Base-by-base conservation (phyloP, 2,113 vertebrate genomes). In the Notarius quadriscutis region DNA sequence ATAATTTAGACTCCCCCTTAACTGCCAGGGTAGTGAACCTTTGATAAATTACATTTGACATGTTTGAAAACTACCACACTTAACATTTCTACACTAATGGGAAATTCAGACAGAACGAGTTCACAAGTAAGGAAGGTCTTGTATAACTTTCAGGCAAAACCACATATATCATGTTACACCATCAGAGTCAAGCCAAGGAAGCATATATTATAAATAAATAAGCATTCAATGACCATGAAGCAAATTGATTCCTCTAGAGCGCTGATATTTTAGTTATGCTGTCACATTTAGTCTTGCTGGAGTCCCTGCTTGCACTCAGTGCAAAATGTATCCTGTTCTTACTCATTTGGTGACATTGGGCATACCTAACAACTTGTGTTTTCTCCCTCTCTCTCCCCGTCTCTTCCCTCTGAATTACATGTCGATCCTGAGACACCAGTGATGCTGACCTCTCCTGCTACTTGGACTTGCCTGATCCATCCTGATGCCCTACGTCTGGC, bases 31-130 rank as follows among this genome's bases (percentile, higher is more conserved):
- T 34, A 34, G 34, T 41, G 34, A 41, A 50, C 41, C 7, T 83
- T 69, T 83, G n/a, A 72, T 15, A 27, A 84, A 77, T n/a, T 12
- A 53, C 2, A 0, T 53, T n/a, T 6, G 75, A 53, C 75, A 53
- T 53, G 50, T 12, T 15, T 78, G 71, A 20, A n/a, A 84, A 18
- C 65, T 69, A 57, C 34, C 34, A 3, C 34, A 83, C 25, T 10
- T 17, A 87, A 74, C 27, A 20, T 53, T 86, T 77, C 85, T 81
- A 80, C 34, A 74, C 90, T 92, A 92, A 93, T 92, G 53, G 55
- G 86, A 91, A 93, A 90, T 87, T 86, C 89, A 91, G 91, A 90
- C 81, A 84, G 89, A 51, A n/a, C 71, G 18, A 67, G 27, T 11
- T 12, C 25, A 84, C 60, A 81, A 41, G 57, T 20, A 41, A 86